A percentile compares a stretch with the other conserved stretches of the same genome.
These are phyloP conservation scores for Plagodis pulveraria DNA, from an alignment of 2,888 invertebrate species.

Conservation along the genomic window DNA sequence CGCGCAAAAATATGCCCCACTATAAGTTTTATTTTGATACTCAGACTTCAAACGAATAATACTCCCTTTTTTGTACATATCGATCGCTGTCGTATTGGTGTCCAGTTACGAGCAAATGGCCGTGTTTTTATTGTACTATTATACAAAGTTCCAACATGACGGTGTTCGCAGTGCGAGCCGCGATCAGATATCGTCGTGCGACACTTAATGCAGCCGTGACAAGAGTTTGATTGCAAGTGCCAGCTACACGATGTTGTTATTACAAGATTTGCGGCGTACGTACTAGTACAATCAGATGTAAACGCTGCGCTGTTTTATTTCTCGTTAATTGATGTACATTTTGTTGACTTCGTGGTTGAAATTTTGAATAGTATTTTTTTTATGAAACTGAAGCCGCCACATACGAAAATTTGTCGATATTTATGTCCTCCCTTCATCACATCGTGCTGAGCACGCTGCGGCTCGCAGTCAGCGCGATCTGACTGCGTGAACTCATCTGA, in stretches of 20 bases:
- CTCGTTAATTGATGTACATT: slow-evolving; percentile 9
- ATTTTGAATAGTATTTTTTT: too few species aligned
- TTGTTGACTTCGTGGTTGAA: neutral
- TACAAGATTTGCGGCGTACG: slow-evolving; percentile 51
- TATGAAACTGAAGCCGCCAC: neutral
- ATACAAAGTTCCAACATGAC: slow-evolving; percentile 1
- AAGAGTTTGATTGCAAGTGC: slow-evolving; percentile 72
- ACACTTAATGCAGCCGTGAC: slow-evolving; percentile 68
- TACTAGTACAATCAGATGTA: slow-evolving; percentile 25
- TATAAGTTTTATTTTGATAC: too few species aligned
- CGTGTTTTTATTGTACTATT: neutral
- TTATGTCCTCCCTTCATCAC: too few species aligned
- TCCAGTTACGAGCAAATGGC: neutral
- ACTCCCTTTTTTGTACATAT: neutral
- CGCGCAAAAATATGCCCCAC: too few species aligned
- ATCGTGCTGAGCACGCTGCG: too few species aligned
- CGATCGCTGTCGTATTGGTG: neutral
- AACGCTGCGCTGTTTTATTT: slow-evolving; percentile 7
- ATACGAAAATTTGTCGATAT: too few species aligned
- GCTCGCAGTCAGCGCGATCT: too few species aligned
- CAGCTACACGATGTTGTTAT: slow-evolving; percentile 59
- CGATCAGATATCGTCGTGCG: slow-evolving; percentile 65
- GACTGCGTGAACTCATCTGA: too few species aligned
- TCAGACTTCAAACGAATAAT: too few species aligned
- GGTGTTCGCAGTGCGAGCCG: slow-evolving; percentile 32